These are phyloP conservation scores for Chaetodon auriga DNA, from an alignment of 2,113 vertebrate genomes.

Conservation along the genomic window DNA sequence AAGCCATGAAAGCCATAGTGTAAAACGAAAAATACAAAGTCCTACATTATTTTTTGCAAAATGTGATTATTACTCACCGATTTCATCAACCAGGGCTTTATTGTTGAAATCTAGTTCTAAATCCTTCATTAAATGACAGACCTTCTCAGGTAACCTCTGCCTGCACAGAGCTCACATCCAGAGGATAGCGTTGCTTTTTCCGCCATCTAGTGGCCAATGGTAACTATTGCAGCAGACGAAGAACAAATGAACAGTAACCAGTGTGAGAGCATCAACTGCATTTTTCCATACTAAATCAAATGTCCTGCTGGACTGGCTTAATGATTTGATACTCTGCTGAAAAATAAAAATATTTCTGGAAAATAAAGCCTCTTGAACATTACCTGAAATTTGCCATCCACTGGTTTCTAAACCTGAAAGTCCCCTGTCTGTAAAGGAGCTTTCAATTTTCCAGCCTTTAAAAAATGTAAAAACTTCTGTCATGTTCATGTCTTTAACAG, in stretches of 20 bases:
- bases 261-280: neutral
- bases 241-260: neutral
- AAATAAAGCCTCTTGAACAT: no score
- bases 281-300: neutral
- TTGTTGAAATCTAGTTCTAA: neutral
- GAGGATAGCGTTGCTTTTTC: neutral
- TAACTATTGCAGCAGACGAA: neutral
- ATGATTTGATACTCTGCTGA: neutral
- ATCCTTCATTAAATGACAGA: neutral
- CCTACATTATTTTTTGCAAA: neutral
- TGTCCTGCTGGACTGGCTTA: neutral
- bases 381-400: no score
- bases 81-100: neutral
- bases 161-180: neutral
- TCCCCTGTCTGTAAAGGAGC: no score
- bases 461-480: neutral
- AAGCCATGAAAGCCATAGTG: no score
- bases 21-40: neutral
- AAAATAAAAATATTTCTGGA: neutral
- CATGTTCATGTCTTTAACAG: neutral
- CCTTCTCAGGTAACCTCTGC: neutral
- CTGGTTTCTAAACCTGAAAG: neutral
- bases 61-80: neutral
- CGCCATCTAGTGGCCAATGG: conserved; percentile 26
- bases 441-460: neutral